A percentile compares a stretch with the other conserved stretches of the same genome.
phyloP scores from a whole-genome alignment of 2,113 vertebrate genomes.

The Atractosteus spatula region DNA sequence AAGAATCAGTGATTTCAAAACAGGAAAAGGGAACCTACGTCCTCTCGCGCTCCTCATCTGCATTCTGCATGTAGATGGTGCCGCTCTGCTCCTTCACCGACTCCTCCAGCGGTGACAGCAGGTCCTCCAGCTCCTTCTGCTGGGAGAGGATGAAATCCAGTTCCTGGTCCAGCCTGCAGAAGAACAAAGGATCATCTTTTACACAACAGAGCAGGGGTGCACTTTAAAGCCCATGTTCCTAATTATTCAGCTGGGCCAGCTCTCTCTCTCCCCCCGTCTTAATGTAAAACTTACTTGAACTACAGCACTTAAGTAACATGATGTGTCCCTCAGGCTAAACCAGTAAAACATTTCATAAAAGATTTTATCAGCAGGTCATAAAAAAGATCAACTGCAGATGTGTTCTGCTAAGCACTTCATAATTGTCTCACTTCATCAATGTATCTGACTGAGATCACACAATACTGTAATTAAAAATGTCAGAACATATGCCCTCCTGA shows the following conservation, averaged over 20 bases:
- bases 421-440: neutral
- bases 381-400: neutral
- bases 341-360: neutral
- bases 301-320: too few relatives aligned
- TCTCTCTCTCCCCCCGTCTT: neutral
- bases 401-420: too few relatives aligned
- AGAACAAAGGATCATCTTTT: neutral
- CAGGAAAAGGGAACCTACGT: conserved; percentile 62
- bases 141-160: conserved; percentile 96
- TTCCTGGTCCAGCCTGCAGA: conserved; percentile 84
- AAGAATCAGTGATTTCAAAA: too few relatives aligned
- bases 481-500: too few relatives aligned
- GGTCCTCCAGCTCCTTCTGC: conserved; percentile 94
- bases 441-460: neutral
- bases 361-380: neutral
- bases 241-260: neutral
- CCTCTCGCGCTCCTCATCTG: conserved; percentile 90
- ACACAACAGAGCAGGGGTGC: neutral
- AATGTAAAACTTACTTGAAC: neutral
- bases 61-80: conserved; percentile 95
- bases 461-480: neutral
- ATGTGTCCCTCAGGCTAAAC: neutral
- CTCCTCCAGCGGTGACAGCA: conserved; percentile 86
- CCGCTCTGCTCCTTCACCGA: conserved; percentile 91
- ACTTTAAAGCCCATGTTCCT: neutral